phyloP scores from a whole-genome alignment of 2,113 vertebrate species.

The Spermophilus dauricus region DNA sequence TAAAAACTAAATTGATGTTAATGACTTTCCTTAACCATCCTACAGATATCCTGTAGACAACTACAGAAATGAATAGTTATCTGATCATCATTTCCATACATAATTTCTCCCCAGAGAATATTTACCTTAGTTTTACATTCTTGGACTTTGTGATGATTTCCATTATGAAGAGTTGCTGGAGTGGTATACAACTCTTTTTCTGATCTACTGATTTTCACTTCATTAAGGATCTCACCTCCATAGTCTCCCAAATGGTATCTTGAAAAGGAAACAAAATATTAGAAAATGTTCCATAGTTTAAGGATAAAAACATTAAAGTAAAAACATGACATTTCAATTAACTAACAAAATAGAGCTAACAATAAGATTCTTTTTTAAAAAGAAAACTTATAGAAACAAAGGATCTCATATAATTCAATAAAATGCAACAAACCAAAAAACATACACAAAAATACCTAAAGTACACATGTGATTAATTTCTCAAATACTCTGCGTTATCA shows the following conservation, averaged over 20 bases:
- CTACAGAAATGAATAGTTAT: conserved; percentile 17
- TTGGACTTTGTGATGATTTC: conserved; percentile 92
- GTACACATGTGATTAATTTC: conserved; percentile 18
- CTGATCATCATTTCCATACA: not conserved
- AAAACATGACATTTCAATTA: conserved; percentile 8
- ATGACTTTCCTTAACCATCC: conserved; percentile 37
- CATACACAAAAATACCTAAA: not conserved
- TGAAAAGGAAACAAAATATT: conserved; percentile 70
- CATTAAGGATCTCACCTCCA: conserved; percentile 94
- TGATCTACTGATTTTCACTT: conserved; percentile 92
- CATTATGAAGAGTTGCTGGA: conserved; percentile 91
- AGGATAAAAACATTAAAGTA: not conserved
- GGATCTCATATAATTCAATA: not conserved
- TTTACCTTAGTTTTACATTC: conserved; percentile 95
- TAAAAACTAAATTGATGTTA: conserved; percentile 48
- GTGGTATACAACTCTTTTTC: conserved; percentile 92
- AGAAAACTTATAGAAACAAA: conserved; percentile 36
- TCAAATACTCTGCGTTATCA: conserved; percentile 16
- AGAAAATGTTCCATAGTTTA: conserved; percentile 57
- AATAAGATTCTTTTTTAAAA: conserved; percentile 52
- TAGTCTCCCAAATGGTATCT: conserved; percentile 96
- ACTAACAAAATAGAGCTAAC: conserved; percentile 8
- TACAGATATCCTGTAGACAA: not conserved
- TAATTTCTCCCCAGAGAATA: not conserved
- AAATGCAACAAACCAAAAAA: not conserved